Evolutionary conservation across 1,140 invertebrate genomes (phyloP), one percentile per base, ranked within the genome.

Genomic region (Lepeophtheirus salmonis): DNA sequence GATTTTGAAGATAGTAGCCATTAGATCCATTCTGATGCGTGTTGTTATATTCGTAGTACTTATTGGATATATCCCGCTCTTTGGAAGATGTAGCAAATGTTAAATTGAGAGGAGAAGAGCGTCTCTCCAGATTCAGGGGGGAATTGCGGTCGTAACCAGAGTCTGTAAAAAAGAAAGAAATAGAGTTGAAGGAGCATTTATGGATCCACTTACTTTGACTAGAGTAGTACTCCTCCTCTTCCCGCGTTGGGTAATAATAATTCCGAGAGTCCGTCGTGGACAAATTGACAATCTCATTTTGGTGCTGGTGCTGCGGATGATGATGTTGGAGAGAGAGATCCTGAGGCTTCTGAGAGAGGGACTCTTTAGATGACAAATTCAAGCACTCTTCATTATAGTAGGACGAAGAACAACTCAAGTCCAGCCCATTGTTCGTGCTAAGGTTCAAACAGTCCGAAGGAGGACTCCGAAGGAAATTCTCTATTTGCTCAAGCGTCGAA

Each of bases 401-500:
- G n/a, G 30, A 41, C 6, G 30, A 41, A n/a, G 55, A 25, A 24
- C 55, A 57, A 41, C 20, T 57, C 55, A 57, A 18, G 22, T 57
- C 55, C 26, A 57, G 22, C 2, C 55, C 55, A 23, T 57, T 20
- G 25, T 57, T 57, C 3, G 26, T 25, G 55, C 23, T 26, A 17
- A 57, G n/a, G 25, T 57, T 57, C 17, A 57, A 23, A 16, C 55
- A 21, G 52, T 54, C 30, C 30, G 30, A 41, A n/a, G 30, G 30
- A 41, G 30, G 30, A 41, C 30, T 41, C 30, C 30, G 30, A 41
- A 41, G 30, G n/a, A 41, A 41, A n/a, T 41, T 41, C 30, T 41
- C 30, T 10, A 41, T 41, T n/a, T 41, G 30, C 30, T 41, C 30
- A 10, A 41, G 30, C 6, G 30, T 41, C 30, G 30, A 41, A 41